These are phyloP conservation scores for Sapayoa aenigma DNA, from an alignment of 2,113 vertebrate genomes.

Conservation along the genomic window DNA sequence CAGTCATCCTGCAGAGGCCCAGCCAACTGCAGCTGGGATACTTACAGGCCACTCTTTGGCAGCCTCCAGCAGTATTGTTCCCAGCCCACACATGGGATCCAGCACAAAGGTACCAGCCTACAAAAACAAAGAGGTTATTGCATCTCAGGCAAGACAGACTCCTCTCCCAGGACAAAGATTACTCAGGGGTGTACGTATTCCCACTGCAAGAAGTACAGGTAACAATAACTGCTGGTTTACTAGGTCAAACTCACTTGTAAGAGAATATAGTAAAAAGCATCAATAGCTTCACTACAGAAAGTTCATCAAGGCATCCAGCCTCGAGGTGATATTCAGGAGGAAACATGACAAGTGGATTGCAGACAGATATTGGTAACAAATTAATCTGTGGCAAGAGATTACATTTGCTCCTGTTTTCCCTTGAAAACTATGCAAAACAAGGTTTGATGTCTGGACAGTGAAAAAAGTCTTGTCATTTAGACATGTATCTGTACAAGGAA, in stretches of 20 bases:
- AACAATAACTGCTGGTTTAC: neutral
- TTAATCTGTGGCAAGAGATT: neutral
- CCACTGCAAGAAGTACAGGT: neutral
- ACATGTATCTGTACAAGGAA: neutral
- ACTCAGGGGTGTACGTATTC: neutral
- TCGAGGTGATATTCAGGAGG: neutral
- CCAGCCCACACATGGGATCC: constrained; percentile 94
- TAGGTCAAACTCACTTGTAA: neutral
- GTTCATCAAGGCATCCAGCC: neutral
- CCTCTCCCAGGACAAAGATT: neutral
- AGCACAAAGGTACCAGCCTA: constrained; percentile 82
- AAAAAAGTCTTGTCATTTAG: neutral
- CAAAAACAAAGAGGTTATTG: neutral
- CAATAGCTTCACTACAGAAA: neutral
- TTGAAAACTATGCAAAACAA: neutral
- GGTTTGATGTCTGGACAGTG: neutral
- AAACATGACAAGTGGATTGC: neutral
- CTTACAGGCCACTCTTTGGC: constrained; percentile 86
- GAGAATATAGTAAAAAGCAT: neutral
- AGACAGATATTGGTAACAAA: neutral
- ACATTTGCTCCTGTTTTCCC: neutral
- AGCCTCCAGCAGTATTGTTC: constrained; percentile 89
- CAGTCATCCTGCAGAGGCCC: neutral
- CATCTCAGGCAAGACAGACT: neutral
- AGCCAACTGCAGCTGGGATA: neutral